These are phyloP conservation scores for Microcebus murinus DNA, from an alignment of 2,113 vertebrate species.

Conservation along the genomic window DNA sequence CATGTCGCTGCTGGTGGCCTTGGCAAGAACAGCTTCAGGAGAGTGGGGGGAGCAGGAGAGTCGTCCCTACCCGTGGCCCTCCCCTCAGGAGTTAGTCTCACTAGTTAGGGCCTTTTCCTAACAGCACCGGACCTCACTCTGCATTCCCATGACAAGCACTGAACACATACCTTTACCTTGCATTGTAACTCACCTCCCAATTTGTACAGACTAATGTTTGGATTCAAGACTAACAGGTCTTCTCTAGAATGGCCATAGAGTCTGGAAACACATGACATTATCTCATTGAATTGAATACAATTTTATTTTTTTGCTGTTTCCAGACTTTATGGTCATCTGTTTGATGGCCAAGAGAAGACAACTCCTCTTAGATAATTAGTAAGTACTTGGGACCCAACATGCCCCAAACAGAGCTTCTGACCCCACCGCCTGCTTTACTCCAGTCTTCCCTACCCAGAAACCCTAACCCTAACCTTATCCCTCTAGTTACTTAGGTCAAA, in stretches of 20 bases:
- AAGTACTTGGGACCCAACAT: not conserved
- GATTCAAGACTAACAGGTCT: not conserved
- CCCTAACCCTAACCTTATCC: no score
- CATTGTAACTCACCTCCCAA: accelerated
- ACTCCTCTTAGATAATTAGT: not conserved
- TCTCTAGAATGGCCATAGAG: no score
- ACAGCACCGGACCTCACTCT: not conserved
- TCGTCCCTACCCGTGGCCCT: accelerated
- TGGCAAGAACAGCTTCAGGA: not conserved
- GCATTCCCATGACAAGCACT: not conserved
- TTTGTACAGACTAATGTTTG: not conserved
- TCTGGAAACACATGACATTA: not conserved
- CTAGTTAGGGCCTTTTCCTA: not conserved
- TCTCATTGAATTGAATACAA: not conserved
- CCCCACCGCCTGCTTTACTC: accelerated
- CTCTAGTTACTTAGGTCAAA: not conserved
- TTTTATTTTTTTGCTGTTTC: not conserved
- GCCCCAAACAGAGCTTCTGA: not conserved
- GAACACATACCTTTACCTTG: not conserved
- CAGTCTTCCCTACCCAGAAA: not conserved
- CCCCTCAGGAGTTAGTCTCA: not conserved
- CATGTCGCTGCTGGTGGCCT: not conserved
- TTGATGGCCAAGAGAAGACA: not conserved
- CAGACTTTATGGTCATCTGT: not conserved
- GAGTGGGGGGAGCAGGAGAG: not conserved